phyloP scores from a whole-genome alignment of 2,888 invertebrate genomes.

The Coelinius sp. region DNA sequence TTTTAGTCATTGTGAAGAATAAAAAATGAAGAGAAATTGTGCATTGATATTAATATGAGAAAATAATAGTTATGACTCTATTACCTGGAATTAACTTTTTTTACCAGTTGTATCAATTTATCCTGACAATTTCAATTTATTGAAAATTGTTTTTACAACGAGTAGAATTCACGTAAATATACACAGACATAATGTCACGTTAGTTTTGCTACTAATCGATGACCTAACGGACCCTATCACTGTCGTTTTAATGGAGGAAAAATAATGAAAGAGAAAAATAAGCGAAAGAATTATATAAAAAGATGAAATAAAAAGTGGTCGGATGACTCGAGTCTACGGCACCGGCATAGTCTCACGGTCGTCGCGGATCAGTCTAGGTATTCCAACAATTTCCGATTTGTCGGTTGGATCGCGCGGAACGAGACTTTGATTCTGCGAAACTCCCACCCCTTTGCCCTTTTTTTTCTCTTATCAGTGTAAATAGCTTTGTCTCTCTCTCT shows the following conservation, averaged over 20 bases:
- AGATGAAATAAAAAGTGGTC: conserved; percentile 22
- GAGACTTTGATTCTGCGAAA: conserved; percentile 20
- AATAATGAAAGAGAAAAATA: conserved; percentile 13
- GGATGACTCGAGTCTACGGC: conserved; percentile 23
- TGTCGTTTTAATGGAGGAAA: conserved; percentile 6
- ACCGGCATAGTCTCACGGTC: conserved; percentile 37
- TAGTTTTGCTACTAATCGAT: conserved; percentile 24
- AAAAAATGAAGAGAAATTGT: background rate
- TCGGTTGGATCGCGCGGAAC: conserved; percentile 28
- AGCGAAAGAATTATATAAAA: background rate
- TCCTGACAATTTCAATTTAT: conserved; percentile 5
- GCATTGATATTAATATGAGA: background rate
- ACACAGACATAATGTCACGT: conserved; percentile 21
- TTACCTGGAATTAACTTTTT: background rate
- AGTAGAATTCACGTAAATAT: background rate
- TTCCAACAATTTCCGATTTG: conserved; percentile 37
- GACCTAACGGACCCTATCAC: conserved; percentile 24
- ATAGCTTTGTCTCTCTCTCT: background rate
- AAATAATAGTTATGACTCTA: background rate
- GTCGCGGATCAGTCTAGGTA: conserved; percentile 28
- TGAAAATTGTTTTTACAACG: background rate
- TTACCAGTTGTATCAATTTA: background rate
- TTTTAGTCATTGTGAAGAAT: background rate
- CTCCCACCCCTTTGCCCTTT: background rate
- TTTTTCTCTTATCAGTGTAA: conserved; percentile 10